Evolutionary conservation across 2,888 invertebrate genomes (phyloP).

Genomic region (Napeogenes sylphis): DNA sequence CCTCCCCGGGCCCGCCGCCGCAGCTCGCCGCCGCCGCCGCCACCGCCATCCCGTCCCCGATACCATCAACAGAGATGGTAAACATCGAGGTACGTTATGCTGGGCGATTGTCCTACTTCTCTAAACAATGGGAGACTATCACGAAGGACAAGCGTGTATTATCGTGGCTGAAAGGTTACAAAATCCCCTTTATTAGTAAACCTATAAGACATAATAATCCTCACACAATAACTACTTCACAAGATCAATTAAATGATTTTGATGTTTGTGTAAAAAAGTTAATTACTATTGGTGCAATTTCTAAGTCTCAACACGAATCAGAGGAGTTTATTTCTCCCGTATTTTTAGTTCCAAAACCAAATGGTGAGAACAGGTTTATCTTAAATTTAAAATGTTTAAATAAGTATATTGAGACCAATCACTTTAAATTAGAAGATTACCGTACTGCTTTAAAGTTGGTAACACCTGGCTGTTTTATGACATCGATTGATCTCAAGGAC

Average conservation of each 20-base stretch:
- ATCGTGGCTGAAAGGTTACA: constrained; percentile 20
- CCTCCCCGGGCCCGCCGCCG: not conserved
- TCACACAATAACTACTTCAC: not conserved
- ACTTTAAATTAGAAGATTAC: constrained; percentile 26
- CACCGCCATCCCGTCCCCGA: too few species aligned
- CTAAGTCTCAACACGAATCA: not conserved
- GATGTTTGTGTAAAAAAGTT: not conserved
- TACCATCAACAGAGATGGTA: not conserved
- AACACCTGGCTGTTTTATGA: constrained; percentile 13
- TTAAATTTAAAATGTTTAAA: constrained; percentile 25
- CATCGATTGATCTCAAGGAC: constrained; percentile 19
- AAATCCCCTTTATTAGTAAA: constrained; percentile 13
- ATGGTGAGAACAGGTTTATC: constrained; percentile 19
- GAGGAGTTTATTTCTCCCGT: constrained; percentile 19
- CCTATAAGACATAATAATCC: not conserved
- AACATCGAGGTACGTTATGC: constrained; percentile 11
- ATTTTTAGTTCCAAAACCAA: constrained; percentile 25
- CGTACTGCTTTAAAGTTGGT: constrained; percentile 18
- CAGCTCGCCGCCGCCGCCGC: not conserved
- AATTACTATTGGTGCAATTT: not conserved
- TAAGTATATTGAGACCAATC: constrained; percentile 16
- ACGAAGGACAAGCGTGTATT: constrained; percentile 14
- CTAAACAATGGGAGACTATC: constrained; percentile 10
- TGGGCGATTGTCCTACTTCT: constrained; percentile 15
- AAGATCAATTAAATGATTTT: not conserved